A percentile compares a stretch with the other conserved stretches of the same genome.
phyloP scores from a whole-genome alignment of 2,888 invertebrate genomes.

The Podabrus alpinus region DNA sequence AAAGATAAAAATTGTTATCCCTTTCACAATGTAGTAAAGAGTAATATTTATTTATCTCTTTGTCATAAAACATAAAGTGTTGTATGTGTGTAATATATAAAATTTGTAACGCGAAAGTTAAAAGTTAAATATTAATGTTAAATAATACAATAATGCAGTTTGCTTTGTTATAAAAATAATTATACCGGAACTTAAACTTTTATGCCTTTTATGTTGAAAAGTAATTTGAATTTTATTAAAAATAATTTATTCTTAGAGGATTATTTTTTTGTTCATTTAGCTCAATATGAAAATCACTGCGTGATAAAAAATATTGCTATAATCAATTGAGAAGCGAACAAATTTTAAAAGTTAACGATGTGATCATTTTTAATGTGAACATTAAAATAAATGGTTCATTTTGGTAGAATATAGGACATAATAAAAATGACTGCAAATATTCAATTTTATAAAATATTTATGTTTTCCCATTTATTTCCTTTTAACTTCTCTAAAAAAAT shows the following conservation, averaged over 20 bases:
- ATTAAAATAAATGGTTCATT: not conserved
- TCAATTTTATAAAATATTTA: not conserved
- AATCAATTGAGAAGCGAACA: not conserved
- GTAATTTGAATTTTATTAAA: not conserved
- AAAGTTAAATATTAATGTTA: not conserved
- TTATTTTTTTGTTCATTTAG: not conserved
- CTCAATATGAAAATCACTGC: not conserved
- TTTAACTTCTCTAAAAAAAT: not conserved
- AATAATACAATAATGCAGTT: not conserved
- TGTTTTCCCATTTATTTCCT: not conserved
- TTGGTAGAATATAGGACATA: not conserved
- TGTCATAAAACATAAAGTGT: not conserved
- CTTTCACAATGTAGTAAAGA: not conserved
- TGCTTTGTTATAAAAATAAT: not conserved
- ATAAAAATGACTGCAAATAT: not conserved
- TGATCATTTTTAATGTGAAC: not conserved
- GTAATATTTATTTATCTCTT: not conserved
- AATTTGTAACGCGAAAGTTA: not conserved
- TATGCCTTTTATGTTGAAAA: not conserved
- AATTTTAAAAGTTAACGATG: not conserved
- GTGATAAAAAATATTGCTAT: not conserved
- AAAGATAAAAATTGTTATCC: not conserved
- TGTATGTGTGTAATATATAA: too few species aligned
- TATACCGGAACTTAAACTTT: not conserved
- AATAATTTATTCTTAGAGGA: too few species aligned